Base-by-base conservation (phyloP, 2,113 vertebrate species). In the Meriones unguiculatus region DNA sequence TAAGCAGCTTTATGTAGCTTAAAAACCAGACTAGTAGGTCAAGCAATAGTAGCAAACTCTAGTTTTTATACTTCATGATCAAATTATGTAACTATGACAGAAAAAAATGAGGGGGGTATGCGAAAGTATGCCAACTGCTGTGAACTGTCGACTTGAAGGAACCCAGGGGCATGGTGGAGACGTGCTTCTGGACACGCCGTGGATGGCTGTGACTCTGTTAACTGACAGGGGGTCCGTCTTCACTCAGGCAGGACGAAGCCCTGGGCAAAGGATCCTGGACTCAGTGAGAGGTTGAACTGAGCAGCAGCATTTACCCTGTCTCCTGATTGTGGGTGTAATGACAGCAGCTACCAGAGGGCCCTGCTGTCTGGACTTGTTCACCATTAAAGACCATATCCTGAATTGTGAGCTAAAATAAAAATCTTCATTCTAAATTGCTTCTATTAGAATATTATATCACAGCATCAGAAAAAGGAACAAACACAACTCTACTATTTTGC, bases 21-120 rank as follows among this genome's bases (percentile, higher is more conserved):
- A 92, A 87, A 96, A 90, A 75, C 2, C 67, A 96, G 32, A 73
- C 24, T 72, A 54, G 13, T 65, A 77, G 14, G 81, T 5, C 72
- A 30, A 25, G 20, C 78, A 87, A 75, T 2, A 73, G 9, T 75
- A 76, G 28, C n/a, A 88, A 67, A 50, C 46, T 50, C 59, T 46
- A 15, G 80, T 54, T 82, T 96, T 96, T 67, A 30, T 0, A 7
- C 46, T 87, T 87, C 62, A 87, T 59, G 64, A n/a, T 35, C 20
- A 85, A 46, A 65, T 38, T 65, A n/a, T n/a, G 22, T 17, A 86
- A 38, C 24, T 57, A 52, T 12, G 10, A 86, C 24, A 75, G 50
- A 87, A 18, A 46, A 92, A 87, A 20, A 64, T 64, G 50, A n/a
- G 32, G 92, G 3, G 5, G 32, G 54, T 54, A 73, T 62, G 46